Percentiles rank a stretch among this genome's conserved stretches.
Evolutionary conservation across 1,140 invertebrate species (phyloP).

Genomic region (Aporrectodea caliginosa): DNA sequence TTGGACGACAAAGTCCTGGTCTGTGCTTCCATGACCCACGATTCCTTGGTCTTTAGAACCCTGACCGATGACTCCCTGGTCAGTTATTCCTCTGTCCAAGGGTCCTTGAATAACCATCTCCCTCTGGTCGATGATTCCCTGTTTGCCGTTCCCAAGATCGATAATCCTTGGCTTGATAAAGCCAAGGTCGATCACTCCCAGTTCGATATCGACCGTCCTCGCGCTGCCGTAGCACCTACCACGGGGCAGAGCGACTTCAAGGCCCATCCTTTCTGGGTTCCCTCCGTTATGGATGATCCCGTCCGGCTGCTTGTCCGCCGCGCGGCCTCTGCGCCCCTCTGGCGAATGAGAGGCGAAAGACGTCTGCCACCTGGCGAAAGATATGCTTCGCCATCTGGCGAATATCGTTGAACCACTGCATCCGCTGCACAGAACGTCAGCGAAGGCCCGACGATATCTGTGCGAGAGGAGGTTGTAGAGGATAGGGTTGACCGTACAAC

Average conservation of each 20-base stretch:
- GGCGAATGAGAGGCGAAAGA: not conserved
- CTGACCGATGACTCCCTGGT: too few species aligned
- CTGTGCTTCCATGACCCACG: too few species aligned
- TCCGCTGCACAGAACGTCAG: slow-evolving; percentile 43
- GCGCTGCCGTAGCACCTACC: not conserved
- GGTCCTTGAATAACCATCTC: too few species aligned
- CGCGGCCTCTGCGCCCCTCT: not conserved
- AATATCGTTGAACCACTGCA: not conserved
- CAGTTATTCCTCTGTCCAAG: too few species aligned
- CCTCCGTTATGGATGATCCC: too few species aligned
- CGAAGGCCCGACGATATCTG: slow-evolving; percentile 61
- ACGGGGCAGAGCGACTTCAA: not conserved
- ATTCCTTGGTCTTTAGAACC: too few species aligned
- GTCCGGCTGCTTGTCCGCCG: not conserved
- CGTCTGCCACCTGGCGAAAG: not conserved
- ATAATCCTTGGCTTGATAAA: too few species aligned
- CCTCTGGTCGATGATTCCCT: too few species aligned
- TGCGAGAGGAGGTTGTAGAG: slow-evolving; percentile 63
- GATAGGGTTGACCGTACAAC: slow-evolving; percentile 64
- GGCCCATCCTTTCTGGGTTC: not conserved
- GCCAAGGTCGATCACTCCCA: not conserved
- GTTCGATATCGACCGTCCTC: not conserved
- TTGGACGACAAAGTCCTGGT: too few species aligned
- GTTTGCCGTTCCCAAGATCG: too few species aligned
- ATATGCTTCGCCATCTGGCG: not conserved